phyloP scores from a whole-genome alignment of 2,113 vertebrate species.

The Sakesphorus luctuosus region DNA sequence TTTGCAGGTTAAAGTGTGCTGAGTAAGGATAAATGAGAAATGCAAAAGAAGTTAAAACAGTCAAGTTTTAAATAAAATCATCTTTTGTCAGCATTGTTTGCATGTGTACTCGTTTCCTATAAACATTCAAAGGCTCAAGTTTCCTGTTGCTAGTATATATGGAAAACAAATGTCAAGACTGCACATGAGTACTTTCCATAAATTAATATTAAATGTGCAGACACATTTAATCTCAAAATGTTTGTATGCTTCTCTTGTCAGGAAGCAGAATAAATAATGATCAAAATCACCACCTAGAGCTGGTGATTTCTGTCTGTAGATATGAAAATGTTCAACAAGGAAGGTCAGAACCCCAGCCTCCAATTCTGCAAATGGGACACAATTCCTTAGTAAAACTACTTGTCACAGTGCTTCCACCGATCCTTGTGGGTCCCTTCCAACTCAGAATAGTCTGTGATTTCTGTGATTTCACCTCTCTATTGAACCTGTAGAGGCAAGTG shows the following conservation, averaged over 20 bases:
- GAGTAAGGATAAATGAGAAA: slow-evolving; percentile 21
- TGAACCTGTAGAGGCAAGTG: not conserved
- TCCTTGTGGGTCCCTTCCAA: too few species aligned
- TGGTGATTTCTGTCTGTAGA: not conserved
- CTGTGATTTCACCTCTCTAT: not conserved
- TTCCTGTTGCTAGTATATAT: not conserved
- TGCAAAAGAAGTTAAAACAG: slow-evolving; percentile 17
- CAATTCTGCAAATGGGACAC: not conserved
- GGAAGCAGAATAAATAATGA: slow-evolving; percentile 27
- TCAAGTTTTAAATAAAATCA: slow-evolving; percentile 9
- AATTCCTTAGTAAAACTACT: not conserved
- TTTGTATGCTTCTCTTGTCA: not conserved
- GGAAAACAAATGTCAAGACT: slow-evolving; percentile 44
- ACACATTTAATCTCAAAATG: slow-evolving; percentile 10
- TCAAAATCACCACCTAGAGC: not conserved
- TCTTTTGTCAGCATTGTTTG: slow-evolving; percentile 33
- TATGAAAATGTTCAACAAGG: not conserved
- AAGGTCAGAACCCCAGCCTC: not conserved
- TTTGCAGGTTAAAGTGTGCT: slow-evolving; percentile 15
- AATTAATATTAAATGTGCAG: slow-evolving; percentile 51
- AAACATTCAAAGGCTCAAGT: slow-evolving; percentile 22
- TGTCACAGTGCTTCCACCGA: not conserved
- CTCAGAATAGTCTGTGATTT: too few species aligned
- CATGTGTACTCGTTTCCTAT: slow-evolving; percentile 9
- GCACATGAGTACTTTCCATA: slow-evolving; percentile 34